Base-by-base conservation (phyloP, 2,797 vertebrate species). In the Enteromius viviparus region DNA sequence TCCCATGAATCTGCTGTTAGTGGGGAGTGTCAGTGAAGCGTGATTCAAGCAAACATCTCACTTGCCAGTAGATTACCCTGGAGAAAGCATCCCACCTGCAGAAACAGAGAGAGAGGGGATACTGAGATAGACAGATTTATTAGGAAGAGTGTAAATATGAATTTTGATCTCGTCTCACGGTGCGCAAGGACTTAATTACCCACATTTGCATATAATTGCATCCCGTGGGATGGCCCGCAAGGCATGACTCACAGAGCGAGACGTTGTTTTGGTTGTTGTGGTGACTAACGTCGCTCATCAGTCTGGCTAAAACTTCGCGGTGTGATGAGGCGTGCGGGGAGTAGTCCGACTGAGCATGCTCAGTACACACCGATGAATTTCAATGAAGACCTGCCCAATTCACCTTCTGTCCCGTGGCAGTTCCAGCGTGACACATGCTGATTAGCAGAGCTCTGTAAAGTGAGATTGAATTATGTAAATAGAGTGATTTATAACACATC, bases 171-270 rank as follows among this genome's bases (percentile, higher is more conserved):
- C 89, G 87, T 90, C 90, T 85, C 88, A 62, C 81, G 21, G 85
- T 87, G 85, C 88, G 87, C 90, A 88, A 92, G 91, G 91, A 92
- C 93, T 94, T 94, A 94, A 95, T 94, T 94, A 92, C 89, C 90
- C 89, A 93, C 87, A 94, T 94, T 95, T 94, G 85, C 85, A 90
- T 91, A 87, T 91, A 91, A 94, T 93, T 92, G 90, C 90, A 80
- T 91, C 93, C 91, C 90, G 86, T 84, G 90, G 91, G 91, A 92
- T 72, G 40, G 81, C 68, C 78, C 85, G 68, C 40, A 53, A 70
- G 40, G 82, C 64, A 76, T 76, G 78, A 85, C 75, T 83, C 79
- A 51, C 75, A 75, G 83, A 80, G 79, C 78, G 78, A 83, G 78
- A 71, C 47, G 45, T 74, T 85, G 83, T 86, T 88, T 88, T 85